Evolutionary conservation across 2,797 vertebrate species (phyloP).

Genomic region (Hipposideros larvatus): DNA sequence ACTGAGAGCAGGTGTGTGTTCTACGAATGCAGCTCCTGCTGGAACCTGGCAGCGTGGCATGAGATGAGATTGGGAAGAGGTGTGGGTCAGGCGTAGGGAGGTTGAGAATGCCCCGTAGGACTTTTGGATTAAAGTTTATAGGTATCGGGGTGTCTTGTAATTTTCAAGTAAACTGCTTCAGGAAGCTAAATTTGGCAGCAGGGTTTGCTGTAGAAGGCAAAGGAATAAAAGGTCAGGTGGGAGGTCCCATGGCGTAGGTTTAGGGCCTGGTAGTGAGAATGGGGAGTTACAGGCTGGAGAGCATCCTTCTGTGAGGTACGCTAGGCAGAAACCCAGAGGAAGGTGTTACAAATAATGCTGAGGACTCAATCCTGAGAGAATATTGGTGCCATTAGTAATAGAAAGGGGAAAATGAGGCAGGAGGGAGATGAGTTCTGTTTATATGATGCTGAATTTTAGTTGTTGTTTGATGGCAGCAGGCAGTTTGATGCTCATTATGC

Average conservation of each 20-base stretch:
- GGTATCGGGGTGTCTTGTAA: background rate
- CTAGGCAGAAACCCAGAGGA: background rate
- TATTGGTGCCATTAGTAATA: background rate
- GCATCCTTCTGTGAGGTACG: background rate
- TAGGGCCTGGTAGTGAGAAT: background rate
- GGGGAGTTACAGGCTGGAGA: background rate
- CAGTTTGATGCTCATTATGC: background rate
- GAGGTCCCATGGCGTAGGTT: background rate
- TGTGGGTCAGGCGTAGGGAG: background rate
- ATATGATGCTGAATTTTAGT: background rate
- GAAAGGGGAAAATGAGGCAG: background rate
- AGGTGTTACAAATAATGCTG: background rate
- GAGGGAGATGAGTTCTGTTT: background rate
- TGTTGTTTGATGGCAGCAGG: background rate
- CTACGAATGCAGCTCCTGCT: background rate
- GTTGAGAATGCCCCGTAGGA: background rate
- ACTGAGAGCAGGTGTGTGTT: background rate
- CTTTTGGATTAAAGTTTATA: background rate
- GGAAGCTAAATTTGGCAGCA: background rate
- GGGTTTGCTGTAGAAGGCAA: background rate
- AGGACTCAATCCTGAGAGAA: background rate
- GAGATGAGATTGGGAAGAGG: background rate
- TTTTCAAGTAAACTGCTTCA: background rate
- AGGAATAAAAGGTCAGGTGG: background rate
- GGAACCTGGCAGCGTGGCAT: fast-evolving